Conservation (phyloP, 2,797 vertebrate genomes). For the Mormyrus proboscirostris region DNA sequence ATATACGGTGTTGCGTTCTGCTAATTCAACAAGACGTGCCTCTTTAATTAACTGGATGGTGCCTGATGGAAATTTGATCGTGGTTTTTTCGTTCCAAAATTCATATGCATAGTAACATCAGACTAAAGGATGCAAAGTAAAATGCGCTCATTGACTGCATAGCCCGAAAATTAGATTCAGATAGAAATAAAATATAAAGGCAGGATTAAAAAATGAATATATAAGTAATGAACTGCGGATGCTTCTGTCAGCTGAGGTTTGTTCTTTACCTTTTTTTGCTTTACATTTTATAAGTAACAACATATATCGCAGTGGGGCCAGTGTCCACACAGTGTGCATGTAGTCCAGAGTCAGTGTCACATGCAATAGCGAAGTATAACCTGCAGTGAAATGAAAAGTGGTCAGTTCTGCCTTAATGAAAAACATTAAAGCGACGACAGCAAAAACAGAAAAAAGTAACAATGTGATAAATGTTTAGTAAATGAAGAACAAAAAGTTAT, state of each 20-base stretch:
- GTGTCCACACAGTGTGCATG: neutral
- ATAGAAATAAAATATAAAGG: neutral
- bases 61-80: neutral
- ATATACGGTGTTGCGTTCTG: neutral
- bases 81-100: neutral
- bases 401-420: neutral
- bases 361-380: neutral
- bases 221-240: neutral
- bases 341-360: neutral
- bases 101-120: neutral
- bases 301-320: neutral
- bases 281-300: neutral
- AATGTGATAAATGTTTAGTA: neutral
- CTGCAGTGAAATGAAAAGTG: neutral
- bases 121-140: neutral
- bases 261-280: neutral
- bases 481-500: neutral
- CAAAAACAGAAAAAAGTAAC: neutral
- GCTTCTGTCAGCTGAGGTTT: neutral
- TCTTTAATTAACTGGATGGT: neutral
- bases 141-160: neutral
- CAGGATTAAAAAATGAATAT: neutral
- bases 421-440: neutral
- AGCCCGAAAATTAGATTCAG: neutral
- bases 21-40: neutral